phyloP scores from a whole-genome alignment of 2,113 vertebrate genomes.

The Megaceryle torquata region DNA sequence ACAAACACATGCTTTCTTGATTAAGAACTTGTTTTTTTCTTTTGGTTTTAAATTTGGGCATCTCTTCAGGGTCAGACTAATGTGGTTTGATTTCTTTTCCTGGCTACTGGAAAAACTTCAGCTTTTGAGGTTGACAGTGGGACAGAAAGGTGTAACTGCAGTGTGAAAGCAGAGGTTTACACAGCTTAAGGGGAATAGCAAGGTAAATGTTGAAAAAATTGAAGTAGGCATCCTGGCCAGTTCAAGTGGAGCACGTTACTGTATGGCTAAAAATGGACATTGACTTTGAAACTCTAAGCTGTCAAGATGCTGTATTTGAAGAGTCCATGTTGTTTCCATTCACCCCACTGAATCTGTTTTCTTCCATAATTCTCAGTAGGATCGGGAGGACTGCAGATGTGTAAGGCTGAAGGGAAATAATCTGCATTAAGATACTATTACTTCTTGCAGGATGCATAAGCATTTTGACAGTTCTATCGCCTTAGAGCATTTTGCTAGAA shows the following conservation, averaged over 20 bases:
- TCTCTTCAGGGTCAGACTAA: not conserved
- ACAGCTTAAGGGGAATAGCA: accelerated
- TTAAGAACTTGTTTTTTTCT: not conserved
- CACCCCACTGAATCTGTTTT: not conserved
- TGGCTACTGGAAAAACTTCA: not conserved
- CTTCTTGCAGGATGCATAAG: not conserved
- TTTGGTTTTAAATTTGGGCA: not conserved
- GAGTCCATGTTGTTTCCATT: not conserved
- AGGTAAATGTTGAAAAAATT: not conserved
- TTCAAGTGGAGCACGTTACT: not conserved
- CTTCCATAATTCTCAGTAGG: not conserved
- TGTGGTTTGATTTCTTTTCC: not conserved
- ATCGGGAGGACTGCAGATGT: not conserved
- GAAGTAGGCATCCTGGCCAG: not conserved
- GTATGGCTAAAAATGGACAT: not conserved
- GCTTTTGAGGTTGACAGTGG: not conserved
- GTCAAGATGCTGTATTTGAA: not conserved
- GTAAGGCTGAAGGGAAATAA: not conserved
- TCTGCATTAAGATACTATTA: not conserved
- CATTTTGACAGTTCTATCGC: not conserved
- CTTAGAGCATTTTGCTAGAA: not conserved
- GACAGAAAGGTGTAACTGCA: not conserved
- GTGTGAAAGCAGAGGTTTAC: not conserved
- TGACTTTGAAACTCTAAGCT: not conserved
- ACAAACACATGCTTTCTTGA: not conserved